These are phyloP conservation scores for Erinaceus europaeus DNA, from an alignment of 2,113 vertebrate genomes.

Conservation along the genomic window DNA sequence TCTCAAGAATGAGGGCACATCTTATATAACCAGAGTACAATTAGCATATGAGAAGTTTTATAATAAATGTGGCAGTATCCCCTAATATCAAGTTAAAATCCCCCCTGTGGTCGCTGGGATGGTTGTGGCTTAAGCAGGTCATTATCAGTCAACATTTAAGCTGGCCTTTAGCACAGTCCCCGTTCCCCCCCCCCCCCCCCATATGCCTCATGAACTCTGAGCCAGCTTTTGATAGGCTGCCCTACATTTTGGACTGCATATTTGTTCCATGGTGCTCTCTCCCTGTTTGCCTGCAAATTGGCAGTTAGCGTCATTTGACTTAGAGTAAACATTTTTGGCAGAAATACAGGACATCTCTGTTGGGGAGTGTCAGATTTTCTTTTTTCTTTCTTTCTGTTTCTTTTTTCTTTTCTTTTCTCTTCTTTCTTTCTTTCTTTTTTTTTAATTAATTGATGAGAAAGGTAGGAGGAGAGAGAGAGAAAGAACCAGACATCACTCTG, in stretches of 20 bases:
- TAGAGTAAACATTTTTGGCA: not conserved
- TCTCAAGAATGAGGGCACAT: conserved; percentile 17
- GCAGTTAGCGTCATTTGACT: not conserved
- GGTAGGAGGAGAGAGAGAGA: no score
- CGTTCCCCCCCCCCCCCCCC: not conserved
- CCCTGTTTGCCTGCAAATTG: not conserved
- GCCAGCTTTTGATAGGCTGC: not conserved
- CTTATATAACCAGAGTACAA: not conserved
- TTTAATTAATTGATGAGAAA: no score
- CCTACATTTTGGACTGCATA: not conserved
- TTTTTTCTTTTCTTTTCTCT: no score
- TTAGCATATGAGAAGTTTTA: not conserved
- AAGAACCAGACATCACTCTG: no score
- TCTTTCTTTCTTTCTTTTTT: no score
- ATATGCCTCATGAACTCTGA: not conserved
- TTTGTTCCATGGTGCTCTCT: not conserved
- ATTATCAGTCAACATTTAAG: not conserved
- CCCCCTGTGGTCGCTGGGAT: not conserved
- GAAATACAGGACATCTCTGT: not conserved
- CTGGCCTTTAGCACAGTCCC: not conserved
- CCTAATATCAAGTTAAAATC: not conserved
- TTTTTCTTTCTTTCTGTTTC: no score
- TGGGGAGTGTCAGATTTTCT: not conserved
- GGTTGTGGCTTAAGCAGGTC: not conserved
- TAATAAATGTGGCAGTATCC: not conserved